Evolutionary conservation across 2,888 invertebrate species (phyloP).

Genomic region (Netelia virgata): DNA sequence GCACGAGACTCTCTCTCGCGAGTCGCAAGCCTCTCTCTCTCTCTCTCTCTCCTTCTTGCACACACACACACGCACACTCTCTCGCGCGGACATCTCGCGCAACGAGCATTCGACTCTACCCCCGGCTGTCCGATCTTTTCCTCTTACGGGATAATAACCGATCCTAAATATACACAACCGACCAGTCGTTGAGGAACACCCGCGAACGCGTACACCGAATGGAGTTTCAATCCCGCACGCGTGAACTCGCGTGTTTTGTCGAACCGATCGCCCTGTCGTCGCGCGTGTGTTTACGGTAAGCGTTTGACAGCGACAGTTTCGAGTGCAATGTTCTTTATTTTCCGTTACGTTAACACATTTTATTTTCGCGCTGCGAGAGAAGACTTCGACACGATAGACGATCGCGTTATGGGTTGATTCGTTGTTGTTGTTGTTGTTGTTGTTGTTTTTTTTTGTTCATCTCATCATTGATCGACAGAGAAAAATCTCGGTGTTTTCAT

Average conservation of each 20-base stretch:
- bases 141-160: conserved; percentile 65
- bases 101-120: conserved; percentile 10
- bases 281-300: conserved; percentile 28
- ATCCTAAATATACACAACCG: conserved; percentile 64
- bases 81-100: conserved; percentile 46
- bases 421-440: too few relatives aligned
- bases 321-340: neutral
- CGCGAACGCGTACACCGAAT: conserved; percentile 54
- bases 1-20: conserved; percentile 64
- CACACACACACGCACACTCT: conserved; percentile 47
- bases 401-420: neutral
- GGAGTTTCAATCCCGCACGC: conserved; percentile 30
- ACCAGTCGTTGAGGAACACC: conserved; percentile 55
- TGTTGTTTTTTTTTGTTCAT: neutral
- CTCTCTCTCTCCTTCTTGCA: conserved; percentile 52
- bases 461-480: neutral
- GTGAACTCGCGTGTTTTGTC: conserved; percentile 42
- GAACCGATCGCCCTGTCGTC: conserved; percentile 26
- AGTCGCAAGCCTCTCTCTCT: conserved; percentile 55
- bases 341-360: neutral
- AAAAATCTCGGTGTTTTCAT: conserved; percentile 8
- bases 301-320: neutral
- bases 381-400: conserved; percentile 4
- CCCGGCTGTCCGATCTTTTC: conserved; percentile 61
- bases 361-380: conserved; percentile 11